phyloP scores from a whole-genome alignment of 2,797 vertebrate species.

The Hippopotamyrus pictus region DNA sequence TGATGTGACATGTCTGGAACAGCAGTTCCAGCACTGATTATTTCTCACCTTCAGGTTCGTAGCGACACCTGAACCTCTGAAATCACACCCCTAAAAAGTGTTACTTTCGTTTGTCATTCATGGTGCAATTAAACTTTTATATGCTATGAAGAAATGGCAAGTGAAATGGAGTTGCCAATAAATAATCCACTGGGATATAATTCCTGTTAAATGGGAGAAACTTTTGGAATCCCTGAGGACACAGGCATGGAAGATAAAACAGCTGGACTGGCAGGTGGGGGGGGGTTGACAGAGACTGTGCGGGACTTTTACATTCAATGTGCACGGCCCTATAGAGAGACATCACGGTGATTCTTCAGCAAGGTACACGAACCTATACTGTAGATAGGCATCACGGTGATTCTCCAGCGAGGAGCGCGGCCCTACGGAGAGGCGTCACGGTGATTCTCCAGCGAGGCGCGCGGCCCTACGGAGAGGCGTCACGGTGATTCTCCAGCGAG shows the following conservation, averaged over 20 bases:
- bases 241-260: background rate
- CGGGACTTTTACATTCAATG: background rate
- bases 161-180: background rate
- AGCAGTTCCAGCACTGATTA: background rate
- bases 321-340: background rate
- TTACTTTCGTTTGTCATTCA: background rate
- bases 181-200: background rate
- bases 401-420: background rate
- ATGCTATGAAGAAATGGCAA: background rate
- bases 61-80: background rate
- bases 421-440: background rate
- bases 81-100: background rate
- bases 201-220: background rate
- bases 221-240: background rate
- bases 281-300: background rate
- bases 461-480: too few species aligned
- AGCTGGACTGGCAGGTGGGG: background rate
- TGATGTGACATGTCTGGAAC: background rate
- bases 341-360: background rate
- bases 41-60: background rate
- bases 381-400: background rate
- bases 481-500: background rate
- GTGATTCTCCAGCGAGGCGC: too few species aligned
- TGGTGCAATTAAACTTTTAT: background rate
- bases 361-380: background rate